Conservation (phyloP, 1,140 invertebrate genomes). For the Monochamus saltuarius region DNA sequence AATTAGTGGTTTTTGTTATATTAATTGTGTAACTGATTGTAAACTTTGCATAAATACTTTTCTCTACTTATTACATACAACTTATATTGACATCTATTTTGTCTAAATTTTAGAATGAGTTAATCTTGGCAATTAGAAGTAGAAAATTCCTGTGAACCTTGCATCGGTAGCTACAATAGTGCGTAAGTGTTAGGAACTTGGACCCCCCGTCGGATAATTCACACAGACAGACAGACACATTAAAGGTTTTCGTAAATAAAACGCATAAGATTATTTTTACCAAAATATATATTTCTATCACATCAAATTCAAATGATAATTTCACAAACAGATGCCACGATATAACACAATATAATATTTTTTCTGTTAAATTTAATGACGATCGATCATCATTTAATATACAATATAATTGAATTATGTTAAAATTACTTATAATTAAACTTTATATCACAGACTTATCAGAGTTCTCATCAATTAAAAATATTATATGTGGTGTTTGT, state of each 20-base stretch:
- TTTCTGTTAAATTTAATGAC: conserved; percentile 16
- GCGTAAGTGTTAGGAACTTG: conserved; percentile 38
- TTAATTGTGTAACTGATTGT: conserved; percentile 37
- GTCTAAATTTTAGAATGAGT: conserved; percentile 45
- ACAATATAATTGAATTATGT: conserved; percentile 36
- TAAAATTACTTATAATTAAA: conserved; percentile 42
- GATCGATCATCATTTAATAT: conserved; percentile 18
- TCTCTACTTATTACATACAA: conserved; percentile 44
- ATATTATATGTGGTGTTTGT: conserved; percentile 41
- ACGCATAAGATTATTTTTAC: conserved; percentile 40
- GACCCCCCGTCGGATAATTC: conserved; percentile 38
- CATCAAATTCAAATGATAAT: conserved; percentile 36
- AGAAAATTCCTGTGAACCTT: conserved; percentile 46
- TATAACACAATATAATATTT: conserved; percentile 35
- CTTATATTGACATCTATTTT: conserved; percentile 43
- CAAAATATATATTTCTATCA: conserved; percentile 47
- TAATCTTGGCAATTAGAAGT: conserved; percentile 44
- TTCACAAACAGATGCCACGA: conserved; percentile 41
- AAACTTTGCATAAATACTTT: conserved; percentile 45
- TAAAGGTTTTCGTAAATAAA: conserved; percentile 39
- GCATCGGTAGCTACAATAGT: conserved; percentile 8
- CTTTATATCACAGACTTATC: conserved; percentile 40
- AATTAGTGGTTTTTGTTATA: conserved; percentile 27
- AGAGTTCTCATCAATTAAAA: conserved; percentile 41
- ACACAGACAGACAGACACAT: conserved; percentile 33